Percentiles rank a stretch among this genome's conserved stretches.
These are phyloP conservation scores for Caenorhabditis sp. DNA, from an alignment of 2,888 invertebrate species.

Conservation along the genomic window DNA sequence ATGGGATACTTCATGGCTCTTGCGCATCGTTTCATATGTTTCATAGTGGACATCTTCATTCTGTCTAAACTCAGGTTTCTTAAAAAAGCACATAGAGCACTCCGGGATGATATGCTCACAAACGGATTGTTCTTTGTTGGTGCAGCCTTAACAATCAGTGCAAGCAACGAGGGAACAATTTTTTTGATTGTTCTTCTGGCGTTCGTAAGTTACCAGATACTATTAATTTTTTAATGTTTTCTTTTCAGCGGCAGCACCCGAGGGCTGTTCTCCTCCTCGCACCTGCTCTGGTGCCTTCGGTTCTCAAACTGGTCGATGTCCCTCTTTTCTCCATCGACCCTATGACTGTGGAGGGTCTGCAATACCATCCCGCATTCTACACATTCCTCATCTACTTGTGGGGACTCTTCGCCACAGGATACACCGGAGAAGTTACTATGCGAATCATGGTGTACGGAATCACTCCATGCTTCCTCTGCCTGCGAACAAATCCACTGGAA, in stretches of 20 bases:
- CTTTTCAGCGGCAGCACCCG: conserved; percentile 51
- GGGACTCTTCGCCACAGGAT: conserved; percentile 9
- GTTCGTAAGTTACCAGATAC: conserved; percentile 6
- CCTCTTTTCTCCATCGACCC: conserved; percentile 36
- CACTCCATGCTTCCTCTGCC: conserved; percentile 31
- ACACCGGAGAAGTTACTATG: conserved; percentile 24
- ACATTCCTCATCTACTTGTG: conserved; percentile 32
- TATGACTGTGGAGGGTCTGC: conserved; percentile 24
- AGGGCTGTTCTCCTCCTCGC: conserved; percentile 25
- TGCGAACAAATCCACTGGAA: conserved; percentile 27
- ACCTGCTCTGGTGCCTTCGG: conserved; percentile 27
- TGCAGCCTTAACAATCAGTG: conserved; percentile 28
- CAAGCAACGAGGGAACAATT: conserved; percentile 48
- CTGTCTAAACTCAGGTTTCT: conserved; percentile 16
- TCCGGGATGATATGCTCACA: conserved; percentile 21
- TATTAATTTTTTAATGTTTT: too few species aligned
- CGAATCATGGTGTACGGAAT: conserved; percentile 43
- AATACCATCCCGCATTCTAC: conserved; percentile 49
- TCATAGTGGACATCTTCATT: conserved; percentile 1
- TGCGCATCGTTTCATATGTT: conserved; percentile 3
- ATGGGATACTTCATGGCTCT: conserved; percentile 46
- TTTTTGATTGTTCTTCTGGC: conserved; percentile 24
- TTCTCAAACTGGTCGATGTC: conserved; percentile 25
- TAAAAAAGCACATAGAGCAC: conserved; percentile 11
- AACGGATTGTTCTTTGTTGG: conserved; percentile 46